phyloP scores from a whole-genome alignment of 1,140 invertebrate species.

The Drosophila guanche region DNA sequence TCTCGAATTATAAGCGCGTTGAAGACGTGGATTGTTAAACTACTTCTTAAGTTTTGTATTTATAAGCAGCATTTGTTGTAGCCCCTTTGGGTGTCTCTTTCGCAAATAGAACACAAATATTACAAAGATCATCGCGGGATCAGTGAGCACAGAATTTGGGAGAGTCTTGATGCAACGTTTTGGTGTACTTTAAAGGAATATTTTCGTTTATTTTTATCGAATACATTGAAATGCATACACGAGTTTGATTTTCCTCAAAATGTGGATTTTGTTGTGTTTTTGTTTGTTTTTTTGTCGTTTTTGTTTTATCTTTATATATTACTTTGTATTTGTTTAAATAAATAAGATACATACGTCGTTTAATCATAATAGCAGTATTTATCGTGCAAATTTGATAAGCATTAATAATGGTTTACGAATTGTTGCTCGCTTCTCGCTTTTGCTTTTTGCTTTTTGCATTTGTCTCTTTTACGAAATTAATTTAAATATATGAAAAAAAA shows the following conservation, averaged over 20 bases:
- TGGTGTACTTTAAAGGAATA: constrained; percentile 78
- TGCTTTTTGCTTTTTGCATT: constrained; percentile 55
- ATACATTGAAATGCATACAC: constrained; percentile 84
- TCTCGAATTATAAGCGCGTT: no score
- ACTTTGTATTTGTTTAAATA: constrained; percentile 83
- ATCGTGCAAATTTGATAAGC: constrained; percentile 83
- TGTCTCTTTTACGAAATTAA: constrained; percentile 75
- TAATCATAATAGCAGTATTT: constrained; percentile 83
- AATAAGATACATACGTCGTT: constrained; percentile 83
- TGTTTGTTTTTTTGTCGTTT: constrained; percentile 50
- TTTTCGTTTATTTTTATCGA: constrained; percentile 83
- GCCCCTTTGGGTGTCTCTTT: no score
- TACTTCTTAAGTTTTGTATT: no score
- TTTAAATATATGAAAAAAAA: constrained; percentile 82
- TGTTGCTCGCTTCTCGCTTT: constrained; percentile 71
- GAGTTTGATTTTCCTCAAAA: constrained; percentile 71
- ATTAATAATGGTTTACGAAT: constrained; percentile 77
- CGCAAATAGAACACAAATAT: no score
- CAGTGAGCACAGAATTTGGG: no score
- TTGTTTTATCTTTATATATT: constrained; percentile 71
- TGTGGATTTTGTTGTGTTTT: constrained; percentile 38
- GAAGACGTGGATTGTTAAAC: no score
- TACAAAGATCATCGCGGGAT: no score
- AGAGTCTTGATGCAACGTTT: no score
- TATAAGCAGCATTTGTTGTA: no score